Conservation (phyloP, 2,888 invertebrate genomes). For the Nomada goodeniana region DNA sequence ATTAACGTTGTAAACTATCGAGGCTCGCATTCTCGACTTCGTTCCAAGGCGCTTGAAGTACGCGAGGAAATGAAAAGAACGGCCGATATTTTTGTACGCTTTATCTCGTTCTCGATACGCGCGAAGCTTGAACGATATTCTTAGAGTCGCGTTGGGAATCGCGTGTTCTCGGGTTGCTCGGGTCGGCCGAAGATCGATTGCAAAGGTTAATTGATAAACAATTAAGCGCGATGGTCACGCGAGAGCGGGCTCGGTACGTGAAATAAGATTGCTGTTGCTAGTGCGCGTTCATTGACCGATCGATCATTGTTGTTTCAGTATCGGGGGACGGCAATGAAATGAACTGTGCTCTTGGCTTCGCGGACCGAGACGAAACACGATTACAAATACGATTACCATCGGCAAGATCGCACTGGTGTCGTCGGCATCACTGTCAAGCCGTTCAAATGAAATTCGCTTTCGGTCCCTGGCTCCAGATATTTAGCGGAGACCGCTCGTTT, state of each 20-base stretch:
- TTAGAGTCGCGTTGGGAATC: not conserved
- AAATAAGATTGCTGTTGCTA: not conserved
- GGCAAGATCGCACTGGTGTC: not conserved
- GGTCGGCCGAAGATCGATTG: not conserved
- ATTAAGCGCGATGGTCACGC: constrained; percentile 14
- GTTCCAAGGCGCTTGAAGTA: not conserved
- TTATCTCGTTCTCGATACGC: not conserved
- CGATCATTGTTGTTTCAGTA: constrained; percentile 33
- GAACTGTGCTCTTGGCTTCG: not conserved
- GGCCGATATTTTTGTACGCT: not conserved
- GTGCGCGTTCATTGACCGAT: constrained; percentile 29
- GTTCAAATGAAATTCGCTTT: constrained; percentile 2
- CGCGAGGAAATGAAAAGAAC: not conserved
- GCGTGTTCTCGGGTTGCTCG: not conserved
- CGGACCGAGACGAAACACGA: constrained; percentile 10
- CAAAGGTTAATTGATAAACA: not conserved
- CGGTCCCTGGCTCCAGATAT: not conserved
- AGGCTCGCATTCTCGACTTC: not conserved
- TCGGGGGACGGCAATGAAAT: constrained; percentile 25
- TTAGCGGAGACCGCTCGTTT: too few relatives aligned
- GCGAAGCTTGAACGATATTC: not conserved
- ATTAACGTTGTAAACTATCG: not conserved
- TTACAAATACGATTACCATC: constrained; percentile 8
- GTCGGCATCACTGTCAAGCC: not conserved
- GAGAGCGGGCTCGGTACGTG: not conserved